Percentiles rank a stretch among this genome's conserved stretches.
phyloP scores from a whole-genome alignment of 92 coral and sea anemone species.

The Diadumene lineata region DNA sequence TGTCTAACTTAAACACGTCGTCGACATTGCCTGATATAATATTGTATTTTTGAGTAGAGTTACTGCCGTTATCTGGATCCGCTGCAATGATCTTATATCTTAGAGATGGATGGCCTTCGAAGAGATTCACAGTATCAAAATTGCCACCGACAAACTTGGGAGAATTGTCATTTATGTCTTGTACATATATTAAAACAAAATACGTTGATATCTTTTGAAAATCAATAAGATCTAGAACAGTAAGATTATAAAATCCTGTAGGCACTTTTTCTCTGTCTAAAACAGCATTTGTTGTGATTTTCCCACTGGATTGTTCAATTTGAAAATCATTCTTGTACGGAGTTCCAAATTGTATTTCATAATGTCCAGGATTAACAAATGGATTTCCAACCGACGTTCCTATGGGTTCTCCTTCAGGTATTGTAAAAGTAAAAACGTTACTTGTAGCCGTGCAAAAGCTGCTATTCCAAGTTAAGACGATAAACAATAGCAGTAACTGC shows the following conservation, averaged over 20 bases:
- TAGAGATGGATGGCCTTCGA: slow-evolving; percentile 40
- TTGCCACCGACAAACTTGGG: slow-evolving; percentile 68
- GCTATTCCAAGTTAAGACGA: slow-evolving; percentile 44
- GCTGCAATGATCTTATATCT: slow-evolving; percentile 42
- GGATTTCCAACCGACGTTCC: slow-evolving; percentile 77
- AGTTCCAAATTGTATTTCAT: not conserved
- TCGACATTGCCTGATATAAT: slow-evolving; percentile 87
- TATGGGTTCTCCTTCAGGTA: slow-evolving; percentile 76
- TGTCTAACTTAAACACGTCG: slow-evolving; percentile 50
- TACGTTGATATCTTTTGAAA: not conserved
- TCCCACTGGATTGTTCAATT: slow-evolving; percentile 23
- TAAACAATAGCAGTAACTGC: slow-evolving; percentile 57
- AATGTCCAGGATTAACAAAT: slow-evolving; percentile 27
- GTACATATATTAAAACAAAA: slow-evolving; percentile 57
- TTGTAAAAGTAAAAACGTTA: slow-evolving; percentile 38
- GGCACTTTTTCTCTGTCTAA: slow-evolving; percentile 70
- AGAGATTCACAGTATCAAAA: slow-evolving; percentile 37
- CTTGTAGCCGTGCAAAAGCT: slow-evolving; percentile 37
- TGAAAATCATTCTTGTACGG: slow-evolving; percentile 13
- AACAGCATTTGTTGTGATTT: slow-evolving; percentile 45
- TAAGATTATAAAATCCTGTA: slow-evolving; percentile 32
- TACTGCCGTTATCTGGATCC: slow-evolving; percentile 74
- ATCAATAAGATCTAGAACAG: not conserved
- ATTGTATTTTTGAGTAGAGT: slow-evolving; percentile 68
- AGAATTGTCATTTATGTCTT: slow-evolving; percentile 85